A percentile compares a stretch with the other conserved stretches of the same genome.
phyloP scores from a whole-genome alignment of 2,113 vertebrate species.

The Crypturellus undulatus region DNA sequence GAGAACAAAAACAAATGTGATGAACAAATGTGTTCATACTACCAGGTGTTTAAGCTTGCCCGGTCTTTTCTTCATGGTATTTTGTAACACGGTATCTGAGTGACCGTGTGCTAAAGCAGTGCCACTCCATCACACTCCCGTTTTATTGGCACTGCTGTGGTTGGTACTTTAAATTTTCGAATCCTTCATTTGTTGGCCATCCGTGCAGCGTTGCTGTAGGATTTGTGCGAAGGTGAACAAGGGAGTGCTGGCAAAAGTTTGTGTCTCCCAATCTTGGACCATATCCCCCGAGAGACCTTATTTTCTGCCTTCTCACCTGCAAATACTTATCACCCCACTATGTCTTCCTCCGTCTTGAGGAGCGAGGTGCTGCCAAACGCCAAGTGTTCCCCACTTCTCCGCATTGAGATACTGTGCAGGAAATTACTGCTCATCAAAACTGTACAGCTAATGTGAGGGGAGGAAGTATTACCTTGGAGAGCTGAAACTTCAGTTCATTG shows the following conservation, averaged over 20 bases:
- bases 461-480: background rate
- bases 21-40: background rate
- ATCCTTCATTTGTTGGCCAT: fast-evolving
- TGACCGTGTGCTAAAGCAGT: background rate
- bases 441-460: too few species aligned
- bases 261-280: background rate
- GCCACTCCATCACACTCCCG: background rate
- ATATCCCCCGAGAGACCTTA: background rate
- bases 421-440: background rate
- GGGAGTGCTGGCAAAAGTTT: background rate
- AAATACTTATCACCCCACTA: background rate
- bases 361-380: background rate
- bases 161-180: background rate
- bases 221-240: background rate
- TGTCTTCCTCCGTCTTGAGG: too few species aligned
- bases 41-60: background rate
- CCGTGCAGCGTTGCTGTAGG: background rate
- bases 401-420: background rate
- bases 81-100: background rate
- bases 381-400: background rate
- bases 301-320: background rate
- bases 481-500: background rate
- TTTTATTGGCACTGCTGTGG: background rate
- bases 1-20: background rate
- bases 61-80: background rate